Evolutionary conservation across 1,140 invertebrate genomes (phyloP), one percentile per base, ranked within the genome.

Genomic region (Cryptotermes secundus): DNA sequence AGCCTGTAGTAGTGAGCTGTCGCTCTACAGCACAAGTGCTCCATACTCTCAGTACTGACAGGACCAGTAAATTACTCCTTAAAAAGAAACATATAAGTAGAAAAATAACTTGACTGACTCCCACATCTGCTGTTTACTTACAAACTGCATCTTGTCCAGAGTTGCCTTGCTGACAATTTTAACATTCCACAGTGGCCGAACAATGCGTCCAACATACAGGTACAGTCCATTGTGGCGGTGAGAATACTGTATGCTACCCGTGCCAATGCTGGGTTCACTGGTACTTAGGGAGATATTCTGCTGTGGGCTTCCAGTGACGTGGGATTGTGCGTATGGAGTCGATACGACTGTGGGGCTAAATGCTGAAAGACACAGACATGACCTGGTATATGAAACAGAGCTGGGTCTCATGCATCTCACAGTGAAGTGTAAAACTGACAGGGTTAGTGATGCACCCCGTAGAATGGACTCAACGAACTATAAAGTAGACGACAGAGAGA

Each of bases 171-270:
- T 92, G 9, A 96, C 93, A 86, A 95, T 95, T 86, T 92, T 92
- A 84, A 93, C 88, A 87, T 93, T 93, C 96, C 96, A 97, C 84
- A 97, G 92, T 0, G 96, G 94, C 84, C 96, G 91, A 12, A 99
- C 89, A 86, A 99, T 95, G 86, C 97, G 92, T 36, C 95, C 94
- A 16, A 98, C 92, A 88, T 97, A 98, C 7, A 99, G 91, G 90
- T 99, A 99, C 0, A 99, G 91, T 1, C 97, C 97, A 89, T 98
- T 97, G 88, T 99, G 97, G 90, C 98, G 98, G 7, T 95, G 93
- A 4, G 96, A 97, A 88, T 81, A 84, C 19, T 84, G 49, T 34
- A 84, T 72, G 24, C n/a, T 10, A 9, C 59, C 59, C 9, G 79
- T 42, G 26, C 83, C 83, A 19, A 80, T n/a, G 22, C 9, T 31